These are phyloP conservation scores for Plestiodon gilberti DNA, from an alignment of 2,113 vertebrate genomes.

Conservation along the genomic window DNA sequence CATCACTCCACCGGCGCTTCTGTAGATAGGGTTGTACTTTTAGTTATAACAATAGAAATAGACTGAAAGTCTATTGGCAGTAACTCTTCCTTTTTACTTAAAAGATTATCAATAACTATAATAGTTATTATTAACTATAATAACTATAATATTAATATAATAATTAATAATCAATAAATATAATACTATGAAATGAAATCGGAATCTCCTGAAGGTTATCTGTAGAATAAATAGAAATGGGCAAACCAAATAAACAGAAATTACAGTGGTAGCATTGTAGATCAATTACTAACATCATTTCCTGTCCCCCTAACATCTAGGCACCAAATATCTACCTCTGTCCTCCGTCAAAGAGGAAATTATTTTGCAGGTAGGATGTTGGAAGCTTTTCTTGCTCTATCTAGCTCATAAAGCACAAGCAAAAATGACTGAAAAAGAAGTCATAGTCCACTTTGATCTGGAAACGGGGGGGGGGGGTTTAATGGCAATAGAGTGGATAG, in stretches of 20 bases:
- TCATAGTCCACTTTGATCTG: not conserved
- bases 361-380: not conserved
- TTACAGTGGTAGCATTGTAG: not conserved
- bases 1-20: too few species aligned
- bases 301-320: not conserved
- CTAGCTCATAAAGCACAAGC: not conserved
- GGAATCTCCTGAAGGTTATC: not conserved
- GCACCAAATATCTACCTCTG: not conserved
- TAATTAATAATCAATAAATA: too few species aligned
- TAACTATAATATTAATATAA: too few species aligned
- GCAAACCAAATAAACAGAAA: not conserved
- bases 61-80: too few species aligned
- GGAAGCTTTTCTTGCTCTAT: not conserved
- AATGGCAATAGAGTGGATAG: not conserved
- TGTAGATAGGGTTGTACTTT: too few species aligned
- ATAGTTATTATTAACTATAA: too few species aligned
- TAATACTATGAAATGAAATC: not conserved
- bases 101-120: not conserved
- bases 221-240: constrained; percentile 6
- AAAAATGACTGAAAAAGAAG: not conserved
- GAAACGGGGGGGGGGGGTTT: not conserved
- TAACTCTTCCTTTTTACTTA: not conserved
- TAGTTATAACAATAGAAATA: not conserved
- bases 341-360: not conserved
- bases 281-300: not conserved